phyloP scores from a whole-genome alignment of 2,888 invertebrate species.

The Thymelicus acteon region DNA sequence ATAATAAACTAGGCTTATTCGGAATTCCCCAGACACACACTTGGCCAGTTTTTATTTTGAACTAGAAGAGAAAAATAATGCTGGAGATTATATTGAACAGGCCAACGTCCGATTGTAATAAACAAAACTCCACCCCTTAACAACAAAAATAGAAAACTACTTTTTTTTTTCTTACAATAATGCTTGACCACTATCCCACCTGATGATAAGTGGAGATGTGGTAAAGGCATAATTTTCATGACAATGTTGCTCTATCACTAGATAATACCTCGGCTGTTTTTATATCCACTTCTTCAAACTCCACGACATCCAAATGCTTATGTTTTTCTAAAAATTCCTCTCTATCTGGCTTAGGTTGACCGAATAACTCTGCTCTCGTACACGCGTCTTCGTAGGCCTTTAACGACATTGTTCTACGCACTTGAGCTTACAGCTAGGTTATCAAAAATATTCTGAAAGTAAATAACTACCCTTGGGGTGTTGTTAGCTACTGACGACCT shows the following conservation, averaged over 20 bases:
- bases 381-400: constrained; percentile 91
- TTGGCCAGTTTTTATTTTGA: too few relatives aligned
- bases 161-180: too few relatives aligned
- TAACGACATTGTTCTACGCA: constrained; percentile 78
- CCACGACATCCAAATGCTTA: constrained; percentile 80
- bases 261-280: constrained; percentile 67
- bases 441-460: constrained; percentile 19
- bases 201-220: too few relatives aligned
- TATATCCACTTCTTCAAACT: constrained; percentile 82
- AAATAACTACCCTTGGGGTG: constrained; percentile 31
- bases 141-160: too few relatives aligned
- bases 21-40: too few relatives aligned
- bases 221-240: too few relatives aligned
- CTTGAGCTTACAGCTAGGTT: constrained; percentile 1
- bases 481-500: constrained; percentile 41
- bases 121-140: too few relatives aligned
- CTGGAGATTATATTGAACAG: too few relatives aligned
- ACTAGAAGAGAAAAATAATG: too few relatives aligned
- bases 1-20: too few relatives aligned
- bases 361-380: constrained; percentile 91
- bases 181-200: too few relatives aligned
- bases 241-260: neutral
- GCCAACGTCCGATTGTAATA: too few relatives aligned
- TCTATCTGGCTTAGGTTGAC: constrained; percentile 87
- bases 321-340: constrained; percentile 87